These are phyloP conservation scores for Scomber japonicus DNA, from an alignment of 2,113 vertebrate species.

Conservation along the genomic window DNA sequence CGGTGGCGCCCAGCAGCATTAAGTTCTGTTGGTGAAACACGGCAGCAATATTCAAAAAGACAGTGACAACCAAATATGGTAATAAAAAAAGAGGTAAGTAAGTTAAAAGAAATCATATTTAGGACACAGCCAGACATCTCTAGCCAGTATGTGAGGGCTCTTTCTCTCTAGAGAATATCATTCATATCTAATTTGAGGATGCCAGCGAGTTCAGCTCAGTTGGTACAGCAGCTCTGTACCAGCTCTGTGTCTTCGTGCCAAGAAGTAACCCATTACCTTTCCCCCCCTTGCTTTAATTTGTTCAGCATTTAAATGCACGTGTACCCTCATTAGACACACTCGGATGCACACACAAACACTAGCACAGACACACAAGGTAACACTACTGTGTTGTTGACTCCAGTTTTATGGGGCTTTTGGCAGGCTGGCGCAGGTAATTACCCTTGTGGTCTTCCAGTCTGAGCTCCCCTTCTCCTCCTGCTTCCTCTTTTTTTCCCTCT, in stretches of 20 bases:
- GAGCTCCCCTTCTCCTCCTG: conserved; percentile 60
- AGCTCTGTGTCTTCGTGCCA: conserved; percentile 58
- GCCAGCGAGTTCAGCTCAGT: conserved; percentile 33
- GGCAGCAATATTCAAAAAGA: not conserved
- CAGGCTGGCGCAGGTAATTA: conserved; percentile 84
- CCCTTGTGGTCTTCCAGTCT: conserved; percentile 80
- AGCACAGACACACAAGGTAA: conserved; percentile 72
- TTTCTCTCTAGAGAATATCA: conserved; percentile 46
- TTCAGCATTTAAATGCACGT: conserved; percentile 75
- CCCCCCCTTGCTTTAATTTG: conserved; percentile 71
- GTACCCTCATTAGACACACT: conserved; percentile 75
- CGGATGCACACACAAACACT: conserved; percentile 61
- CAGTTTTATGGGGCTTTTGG: conserved; percentile 85
- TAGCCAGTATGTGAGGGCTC: conserved; percentile 26
- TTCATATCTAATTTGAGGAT: conserved; percentile 57
- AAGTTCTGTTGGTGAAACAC: conserved; percentile 86
- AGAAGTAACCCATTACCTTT: conserved; percentile 53
- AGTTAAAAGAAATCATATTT: conserved; percentile 39
- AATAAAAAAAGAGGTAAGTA: not conserved
- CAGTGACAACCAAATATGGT: not conserved
- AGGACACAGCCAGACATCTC: conserved; percentile 14
- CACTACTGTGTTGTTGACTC: conserved; percentile 83
- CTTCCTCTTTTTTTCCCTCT: conserved; percentile 38
- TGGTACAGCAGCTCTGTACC: conserved; percentile 42
- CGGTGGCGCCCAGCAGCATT: conserved; percentile 94